These are phyloP conservation scores for Protomyctophum bolini DNA, from an alignment of 2,113 vertebrate species.

Conservation along the genomic window DNA sequence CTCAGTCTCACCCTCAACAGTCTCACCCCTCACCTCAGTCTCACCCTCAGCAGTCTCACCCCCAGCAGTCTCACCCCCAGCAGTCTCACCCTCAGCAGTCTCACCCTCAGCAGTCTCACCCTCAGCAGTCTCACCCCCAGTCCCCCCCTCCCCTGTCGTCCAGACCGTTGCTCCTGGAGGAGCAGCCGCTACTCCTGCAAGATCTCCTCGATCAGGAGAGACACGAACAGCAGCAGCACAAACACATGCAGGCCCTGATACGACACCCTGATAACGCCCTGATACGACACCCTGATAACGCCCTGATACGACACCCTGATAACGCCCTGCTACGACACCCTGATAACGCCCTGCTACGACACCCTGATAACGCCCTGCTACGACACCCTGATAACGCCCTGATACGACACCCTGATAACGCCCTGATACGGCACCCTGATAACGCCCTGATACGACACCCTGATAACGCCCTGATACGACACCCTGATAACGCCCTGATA, in stretches of 20 bases:
- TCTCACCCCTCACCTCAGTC: slow-evolving; percentile 69
- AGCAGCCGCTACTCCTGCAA: slow-evolving; percentile 95
- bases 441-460: no score
- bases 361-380: no score
- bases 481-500: no score
- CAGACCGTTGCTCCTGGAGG: slow-evolving; percentile 89
- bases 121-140: slow-evolving; percentile 1
- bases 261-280: no score
- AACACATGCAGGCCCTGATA: slow-evolving; percentile 98
- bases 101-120: slow-evolving; percentile 73
- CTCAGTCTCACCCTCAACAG: slow-evolving; percentile 51
- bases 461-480: no score
- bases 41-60: slow-evolving; percentile 1
- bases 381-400: no score
- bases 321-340: no score
- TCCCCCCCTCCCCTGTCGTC: slow-evolving; percentile 38
- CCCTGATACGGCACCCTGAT: no score
- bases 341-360: no score
- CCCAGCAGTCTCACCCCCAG: neutral
- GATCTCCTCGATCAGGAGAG: slow-evolving; percentile 97
- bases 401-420: no score
- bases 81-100: slow-evolving; percentile 79
- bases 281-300: no score
- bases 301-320: no score
- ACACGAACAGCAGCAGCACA: slow-evolving; percentile 96